Percentiles rank a stretch among this genome's conserved stretches.
phyloP scores from a whole-genome alignment of 2,888 invertebrate genomes.

The Stenichneumon culpator region DNA sequence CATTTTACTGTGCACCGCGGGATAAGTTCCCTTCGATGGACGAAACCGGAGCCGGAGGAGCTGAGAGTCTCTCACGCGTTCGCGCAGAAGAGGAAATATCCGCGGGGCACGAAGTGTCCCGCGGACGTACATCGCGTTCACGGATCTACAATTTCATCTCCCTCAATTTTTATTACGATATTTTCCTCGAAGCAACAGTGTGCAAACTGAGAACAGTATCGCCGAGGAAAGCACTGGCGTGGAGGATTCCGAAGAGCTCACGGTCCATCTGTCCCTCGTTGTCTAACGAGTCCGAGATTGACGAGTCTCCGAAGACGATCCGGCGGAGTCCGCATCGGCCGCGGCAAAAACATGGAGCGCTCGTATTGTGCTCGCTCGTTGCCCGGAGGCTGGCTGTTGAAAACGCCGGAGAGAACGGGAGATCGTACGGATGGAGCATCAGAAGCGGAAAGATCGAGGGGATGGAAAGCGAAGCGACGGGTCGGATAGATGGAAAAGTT shows the following conservation, averaged over 20 bases:
- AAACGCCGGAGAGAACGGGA: constrained; percentile 48
- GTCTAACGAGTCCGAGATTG: constrained; percentile 58
- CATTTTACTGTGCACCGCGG: too few species aligned
- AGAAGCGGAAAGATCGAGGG: constrained; percentile 51
- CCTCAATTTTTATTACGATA: neutral
- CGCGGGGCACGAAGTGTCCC: constrained; percentile 56
- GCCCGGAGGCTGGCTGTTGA: constrained; percentile 17
- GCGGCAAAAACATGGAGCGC: constrained; percentile 11
- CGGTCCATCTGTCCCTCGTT: constrained; percentile 49
- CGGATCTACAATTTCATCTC: constrained; percentile 1
- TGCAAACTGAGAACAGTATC: neutral
- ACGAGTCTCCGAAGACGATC: constrained; percentile 31
- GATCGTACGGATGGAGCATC: constrained; percentile 52
- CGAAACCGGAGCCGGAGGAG: constrained; percentile 47
- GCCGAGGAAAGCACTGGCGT: constrained; percentile 37
- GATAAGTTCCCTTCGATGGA: constrained; percentile 30
- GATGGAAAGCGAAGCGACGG: constrained; percentile 39
- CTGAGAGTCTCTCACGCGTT: constrained; percentile 33
- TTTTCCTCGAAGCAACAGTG: neutral
- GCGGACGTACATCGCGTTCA: constrained; percentile 39
- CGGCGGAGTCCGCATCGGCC: neutral
- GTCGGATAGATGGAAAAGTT: constrained; percentile 30
- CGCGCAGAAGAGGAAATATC: constrained; percentile 54
- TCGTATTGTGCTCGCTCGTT: neutral
- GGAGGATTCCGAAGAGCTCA: constrained; percentile 39